These are phyloP conservation scores for Drosophila nigricruria DNA, from an alignment of 2,888 invertebrate species.

Conservation along the genomic window DNA sequence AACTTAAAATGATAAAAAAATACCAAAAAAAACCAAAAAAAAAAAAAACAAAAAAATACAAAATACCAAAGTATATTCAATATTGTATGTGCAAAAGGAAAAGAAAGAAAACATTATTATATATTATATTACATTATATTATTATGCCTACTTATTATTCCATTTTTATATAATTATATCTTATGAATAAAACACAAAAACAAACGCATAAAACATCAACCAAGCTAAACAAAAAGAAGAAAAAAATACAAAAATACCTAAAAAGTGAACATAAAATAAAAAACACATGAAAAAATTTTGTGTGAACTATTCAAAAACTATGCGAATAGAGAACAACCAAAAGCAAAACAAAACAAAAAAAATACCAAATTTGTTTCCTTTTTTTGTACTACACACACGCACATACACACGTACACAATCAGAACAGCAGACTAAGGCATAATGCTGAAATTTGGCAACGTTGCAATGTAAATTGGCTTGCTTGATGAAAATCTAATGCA, in stretches of 20 bases:
- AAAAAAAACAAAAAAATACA: slow-evolving; percentile 30
- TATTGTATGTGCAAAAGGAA: slow-evolving; percentile 67
- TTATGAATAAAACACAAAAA: slow-evolving; percentile 61
- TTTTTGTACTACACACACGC: slow-evolving; percentile 42
- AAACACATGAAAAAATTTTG: slow-evolving; percentile 64
- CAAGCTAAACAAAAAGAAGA: slow-evolving; percentile 30
- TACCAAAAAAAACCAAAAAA: slow-evolving; percentile 6
- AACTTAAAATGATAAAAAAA: slow-evolving; percentile 43
- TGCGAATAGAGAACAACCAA: slow-evolving; percentile 50
- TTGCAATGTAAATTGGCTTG: no score
- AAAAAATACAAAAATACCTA: slow-evolving; percentile 32
- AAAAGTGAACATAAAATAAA: slow-evolving; percentile 27
- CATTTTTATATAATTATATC: slow-evolving; percentile 81
- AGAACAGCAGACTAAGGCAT: slow-evolving; percentile 11
- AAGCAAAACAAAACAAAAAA: slow-evolving; percentile 31
- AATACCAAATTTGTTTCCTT: slow-evolving; percentile 63
- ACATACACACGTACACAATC: slow-evolving; percentile 18
- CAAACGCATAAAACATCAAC: slow-evolving; percentile 41
- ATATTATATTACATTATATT: slow-evolving; percentile 76
- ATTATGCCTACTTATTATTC: slow-evolving; percentile 79
- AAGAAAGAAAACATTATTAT: slow-evolving; percentile 64
- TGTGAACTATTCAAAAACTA: slow-evolving; percentile 74
- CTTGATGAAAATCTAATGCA: no score
- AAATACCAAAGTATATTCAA: slow-evolving; percentile 68
- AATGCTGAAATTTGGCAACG: neutral